phyloP scores from a whole-genome alignment of 2,888 invertebrate species.

The Pelosia muscerda region DNA sequence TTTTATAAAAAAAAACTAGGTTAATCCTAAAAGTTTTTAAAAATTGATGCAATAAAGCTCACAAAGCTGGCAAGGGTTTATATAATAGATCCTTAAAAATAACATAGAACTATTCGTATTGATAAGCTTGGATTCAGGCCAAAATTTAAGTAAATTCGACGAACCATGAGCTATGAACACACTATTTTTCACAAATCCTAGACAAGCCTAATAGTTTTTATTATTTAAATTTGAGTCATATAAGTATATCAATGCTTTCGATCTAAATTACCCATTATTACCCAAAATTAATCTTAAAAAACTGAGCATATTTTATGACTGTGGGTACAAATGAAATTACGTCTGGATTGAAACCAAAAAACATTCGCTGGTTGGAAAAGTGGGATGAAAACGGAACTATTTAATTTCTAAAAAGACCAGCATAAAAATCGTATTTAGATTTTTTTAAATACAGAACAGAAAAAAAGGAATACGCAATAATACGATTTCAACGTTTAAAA shows the following conservation, averaged over 20 bases:
- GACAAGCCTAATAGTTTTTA: no score
- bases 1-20: no score
- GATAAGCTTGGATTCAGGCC: conserved; percentile 15
- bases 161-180: not conserved
- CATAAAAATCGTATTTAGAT: conserved; percentile 14
- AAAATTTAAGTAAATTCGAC: conserved; percentile 14
- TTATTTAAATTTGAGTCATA: no score
- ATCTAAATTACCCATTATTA: conserved; percentile 22
- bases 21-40: no score
- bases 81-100: not conserved
- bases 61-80: not conserved
- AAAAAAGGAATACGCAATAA: conserved; percentile 42
- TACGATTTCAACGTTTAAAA: conserved; percentile 52
- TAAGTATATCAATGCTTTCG: not conserved
- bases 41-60: no score
- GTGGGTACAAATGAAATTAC: no score
- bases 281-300: conserved; percentile 24
- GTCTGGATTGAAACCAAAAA: no score
- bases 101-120: conserved; percentile 1
- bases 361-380: no score
- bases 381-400: no score
- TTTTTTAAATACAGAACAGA: conserved; percentile 16
- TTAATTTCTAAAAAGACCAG: no score
- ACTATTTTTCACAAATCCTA: not conserved
- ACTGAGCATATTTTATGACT: not conserved